Conservation (phyloP, 2,888 invertebrate genomes). For the Drosophila flavopinicola region DNA sequence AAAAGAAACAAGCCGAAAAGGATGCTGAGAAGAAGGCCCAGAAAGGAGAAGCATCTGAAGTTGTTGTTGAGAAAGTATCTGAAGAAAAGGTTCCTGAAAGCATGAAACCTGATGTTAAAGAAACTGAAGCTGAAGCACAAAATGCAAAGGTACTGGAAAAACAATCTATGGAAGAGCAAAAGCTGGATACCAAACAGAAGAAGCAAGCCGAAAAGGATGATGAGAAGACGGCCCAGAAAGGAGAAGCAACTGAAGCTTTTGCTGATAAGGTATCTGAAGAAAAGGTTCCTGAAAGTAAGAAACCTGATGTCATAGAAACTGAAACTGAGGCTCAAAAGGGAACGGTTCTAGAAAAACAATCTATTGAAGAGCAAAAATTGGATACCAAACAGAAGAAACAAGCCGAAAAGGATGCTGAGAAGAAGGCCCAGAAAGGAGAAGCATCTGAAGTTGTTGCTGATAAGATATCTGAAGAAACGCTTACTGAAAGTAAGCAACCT, state of each 20-base stretch:
- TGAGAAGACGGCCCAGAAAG: constrained; percentile 5
- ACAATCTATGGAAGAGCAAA: constrained; percentile 17
- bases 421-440: constrained; percentile 10
- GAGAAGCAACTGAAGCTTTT: constrained; percentile 23
- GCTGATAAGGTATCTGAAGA: constrained; percentile 19
- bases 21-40: constrained; percentile 3
- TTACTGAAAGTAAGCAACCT: constrained; percentile 31
- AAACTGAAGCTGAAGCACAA: constrained; percentile 3
- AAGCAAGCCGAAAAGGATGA: constrained; percentile 17
- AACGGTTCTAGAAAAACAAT: constrained; percentile 1
- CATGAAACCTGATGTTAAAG: background rate
- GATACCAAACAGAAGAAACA: constrained; percentile 7
- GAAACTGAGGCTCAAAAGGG: constrained; percentile 9
- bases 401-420: background rate
- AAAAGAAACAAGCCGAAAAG: constrained; percentile 1
- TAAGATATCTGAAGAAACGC: constrained; percentile 12
- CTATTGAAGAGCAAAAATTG: constrained; percentile 11
- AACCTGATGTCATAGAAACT: constrained; percentile 3
- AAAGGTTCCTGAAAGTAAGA: constrained; percentile 3
- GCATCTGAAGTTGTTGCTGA: constrained; percentile 21
- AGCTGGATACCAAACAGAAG: constrained; percentile 35
- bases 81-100: constrained; percentile 13
- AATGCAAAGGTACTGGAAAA: constrained; percentile 24
- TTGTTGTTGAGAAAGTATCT: constrained; percentile 9
- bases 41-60: constrained; percentile 6